A percentile compares a stretch with the other conserved stretches of the same genome.
phyloP scores from a whole-genome alignment of 2,797 vertebrate species.

The Neoniphon sammara region DNA sequence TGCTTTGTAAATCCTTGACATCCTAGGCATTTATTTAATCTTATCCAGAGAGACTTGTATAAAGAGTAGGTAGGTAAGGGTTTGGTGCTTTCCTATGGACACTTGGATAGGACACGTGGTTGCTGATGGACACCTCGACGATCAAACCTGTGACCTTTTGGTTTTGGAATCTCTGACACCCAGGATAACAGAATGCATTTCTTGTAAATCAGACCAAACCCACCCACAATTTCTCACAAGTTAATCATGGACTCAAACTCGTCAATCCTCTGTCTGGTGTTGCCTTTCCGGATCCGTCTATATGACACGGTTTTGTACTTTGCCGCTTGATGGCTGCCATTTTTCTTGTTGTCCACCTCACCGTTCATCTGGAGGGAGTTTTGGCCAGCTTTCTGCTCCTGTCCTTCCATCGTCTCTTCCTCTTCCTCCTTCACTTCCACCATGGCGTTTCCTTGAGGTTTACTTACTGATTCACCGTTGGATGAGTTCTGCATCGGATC shows the following conservation, averaged over 20 bases:
- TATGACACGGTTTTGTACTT: slow-evolving; percentile 94
- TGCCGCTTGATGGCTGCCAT: slow-evolving; percentile 75
- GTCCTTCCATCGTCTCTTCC: slow-evolving; percentile 46
- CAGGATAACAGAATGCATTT: background rate
- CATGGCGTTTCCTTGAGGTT: slow-evolving; percentile 38
- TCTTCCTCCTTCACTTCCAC: slow-evolving; percentile 65
- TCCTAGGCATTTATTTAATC: no score
- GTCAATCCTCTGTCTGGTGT: slow-evolving; percentile 92
- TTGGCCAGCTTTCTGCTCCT: slow-evolving; percentile 37
- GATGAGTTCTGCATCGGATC: background rate
- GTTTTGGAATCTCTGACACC: background rate
- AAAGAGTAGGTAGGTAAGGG: no score
- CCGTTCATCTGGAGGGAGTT: slow-evolving; percentile 57
- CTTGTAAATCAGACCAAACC: background rate
- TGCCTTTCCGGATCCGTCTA: slow-evolving; percentile 91
- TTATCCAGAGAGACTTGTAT: no score
- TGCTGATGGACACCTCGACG: no score
- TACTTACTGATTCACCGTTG: background rate
- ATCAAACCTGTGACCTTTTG: background rate
- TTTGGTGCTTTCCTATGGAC: no score
- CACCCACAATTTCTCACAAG: background rate
- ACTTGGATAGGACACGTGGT: no score
- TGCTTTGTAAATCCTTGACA: no score
- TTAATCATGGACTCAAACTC: slow-evolving; percentile 95
- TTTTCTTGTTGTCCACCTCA: slow-evolving; percentile 71